Base-by-base conservation (phyloP, 2,113 vertebrate species). In the Gnathonemus longibarbis region DNA sequence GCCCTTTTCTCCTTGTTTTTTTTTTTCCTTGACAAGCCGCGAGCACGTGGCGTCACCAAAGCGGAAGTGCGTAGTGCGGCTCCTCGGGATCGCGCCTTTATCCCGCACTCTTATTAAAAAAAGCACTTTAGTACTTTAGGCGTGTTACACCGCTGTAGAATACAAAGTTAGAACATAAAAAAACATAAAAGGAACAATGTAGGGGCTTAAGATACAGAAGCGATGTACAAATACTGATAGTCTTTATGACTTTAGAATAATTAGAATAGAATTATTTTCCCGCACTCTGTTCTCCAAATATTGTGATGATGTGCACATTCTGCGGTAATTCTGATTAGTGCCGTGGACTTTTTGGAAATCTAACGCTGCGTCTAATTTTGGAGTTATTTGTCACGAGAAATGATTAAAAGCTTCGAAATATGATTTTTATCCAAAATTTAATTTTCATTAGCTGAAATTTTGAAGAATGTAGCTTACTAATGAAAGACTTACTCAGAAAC, bases 1-100 rank as follows among this genome's bases (percentile, higher is more conserved):
- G 48, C 70, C 70, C 88, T 52, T 24, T 89, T 74, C 8, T 9
- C 46, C 35, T 56, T 83, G 52, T 89, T 83, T 89, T 80, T 74
- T 74, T 74, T 80, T 39, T 39, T 17, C 5, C 6, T 13, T 39
- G 88, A 39, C 74, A 89, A 39, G 35, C 27, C 70, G 2, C 6
- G 52, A 62, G 88, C 49, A 52, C 48, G n/a, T 83, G 74, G 83
- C 62, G 62, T 70, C 62, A 27, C 27, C 3, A 70, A 70, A 70
- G 9, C 62, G 62, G 62, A 70, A 70, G 62, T 70, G 62, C 62
- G 62, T 31, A 27, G 11, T 3, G 62, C 58, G n/a, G 24, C 58
- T 70, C 10, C 62, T 62, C n/a, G 62, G n/a, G n/a, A 13, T 70
- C 62, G n/a, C n/a, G n/a, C 9, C 9, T 27, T 66, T 27, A 66